Percentiles rank a stretch among this genome's conserved stretches.
Evolutionary conservation across 1,140 invertebrate genomes (phyloP).

Genomic region (Arctopsyche grandis): DNA sequence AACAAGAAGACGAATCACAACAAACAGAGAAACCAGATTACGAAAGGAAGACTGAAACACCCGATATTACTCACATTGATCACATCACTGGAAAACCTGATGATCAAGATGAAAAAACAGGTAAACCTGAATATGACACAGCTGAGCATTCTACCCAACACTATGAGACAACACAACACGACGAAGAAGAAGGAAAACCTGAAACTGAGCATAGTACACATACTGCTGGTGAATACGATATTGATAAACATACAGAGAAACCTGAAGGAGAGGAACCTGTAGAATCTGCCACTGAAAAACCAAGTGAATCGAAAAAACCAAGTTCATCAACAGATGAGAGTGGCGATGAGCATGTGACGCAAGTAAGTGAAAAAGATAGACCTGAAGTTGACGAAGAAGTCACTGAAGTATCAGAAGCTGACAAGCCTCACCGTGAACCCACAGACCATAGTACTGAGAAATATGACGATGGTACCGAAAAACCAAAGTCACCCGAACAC

Average conservation of each 20-base stretch:
- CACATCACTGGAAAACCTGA: slow-evolving; percentile 18
- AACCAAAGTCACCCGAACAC: background rate
- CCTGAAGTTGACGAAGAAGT: slow-evolving; percentile 4
- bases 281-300: no score
- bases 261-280: no score
- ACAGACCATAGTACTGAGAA: background rate
- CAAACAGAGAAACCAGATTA: slow-evolving; percentile 5
- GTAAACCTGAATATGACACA: slow-evolving; percentile 23
- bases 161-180: no score
- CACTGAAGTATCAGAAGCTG: slow-evolving; percentile 35
- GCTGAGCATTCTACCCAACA: background rate
- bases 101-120: slow-evolving; percentile 31
- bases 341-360: background rate
- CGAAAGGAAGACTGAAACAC: background rate
- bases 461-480: background rate
- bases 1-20: background rate
- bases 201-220: no score
- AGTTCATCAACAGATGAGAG: background rate
- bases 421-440: background rate
- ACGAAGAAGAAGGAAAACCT: no score
- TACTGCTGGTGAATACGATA: no score
- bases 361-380: background rate
- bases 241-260: no score
- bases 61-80: background rate
- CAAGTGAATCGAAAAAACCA: background rate